A percentile compares a stretch with the other conserved stretches of the same genome.
Conservation (phyloP, 2,113 vertebrate genomes). For the Cromileptes altivelis region DNA sequence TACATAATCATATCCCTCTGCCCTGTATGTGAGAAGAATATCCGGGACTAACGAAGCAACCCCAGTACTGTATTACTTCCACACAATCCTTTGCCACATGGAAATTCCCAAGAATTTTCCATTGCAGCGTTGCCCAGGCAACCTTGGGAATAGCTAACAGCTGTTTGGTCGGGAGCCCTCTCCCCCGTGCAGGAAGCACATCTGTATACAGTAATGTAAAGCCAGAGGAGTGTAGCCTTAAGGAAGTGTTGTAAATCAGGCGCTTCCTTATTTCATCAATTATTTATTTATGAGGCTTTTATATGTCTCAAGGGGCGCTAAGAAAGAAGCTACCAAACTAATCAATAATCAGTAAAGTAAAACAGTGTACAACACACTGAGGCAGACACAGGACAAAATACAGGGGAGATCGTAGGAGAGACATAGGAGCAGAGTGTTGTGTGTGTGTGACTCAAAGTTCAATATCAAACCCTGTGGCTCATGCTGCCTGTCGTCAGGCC, state of each 20-base stretch:
- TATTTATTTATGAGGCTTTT: conserved; percentile 22
- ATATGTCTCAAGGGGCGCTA: neutral
- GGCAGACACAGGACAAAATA: neutral
- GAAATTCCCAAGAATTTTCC: conserved; percentile 78
- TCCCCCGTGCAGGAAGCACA: conserved; percentile 60
- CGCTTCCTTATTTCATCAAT: neutral
- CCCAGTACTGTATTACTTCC: neutral
- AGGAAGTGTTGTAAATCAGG: neutral
- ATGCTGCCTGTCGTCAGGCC: neutral
- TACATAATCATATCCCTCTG: neutral
- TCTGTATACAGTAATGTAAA: conserved; percentile 46
- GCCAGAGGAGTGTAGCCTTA: conserved; percentile 7
- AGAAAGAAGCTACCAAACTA: neutral
- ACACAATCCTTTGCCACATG: conserved; percentile 47
- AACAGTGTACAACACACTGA: neutral
- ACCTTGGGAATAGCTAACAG: conserved; percentile 78
- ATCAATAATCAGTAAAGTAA: neutral
- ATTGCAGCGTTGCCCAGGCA: conserved; percentile 72
- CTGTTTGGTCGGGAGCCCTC: conserved; percentile 67
- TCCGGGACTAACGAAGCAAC: conserved; percentile 4
- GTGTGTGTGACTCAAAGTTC: neutral
- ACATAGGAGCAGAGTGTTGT: neutral
- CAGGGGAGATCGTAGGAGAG: neutral
- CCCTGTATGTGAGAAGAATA: neutral
- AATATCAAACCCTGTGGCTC: conserved; percentile 3